A percentile compares a stretch with the other conserved stretches of the same genome.
Conservation (phyloP, 30 jellyfish, hydroid and myxozoan species). For the Chrysaora quinquecirrha region DNA sequence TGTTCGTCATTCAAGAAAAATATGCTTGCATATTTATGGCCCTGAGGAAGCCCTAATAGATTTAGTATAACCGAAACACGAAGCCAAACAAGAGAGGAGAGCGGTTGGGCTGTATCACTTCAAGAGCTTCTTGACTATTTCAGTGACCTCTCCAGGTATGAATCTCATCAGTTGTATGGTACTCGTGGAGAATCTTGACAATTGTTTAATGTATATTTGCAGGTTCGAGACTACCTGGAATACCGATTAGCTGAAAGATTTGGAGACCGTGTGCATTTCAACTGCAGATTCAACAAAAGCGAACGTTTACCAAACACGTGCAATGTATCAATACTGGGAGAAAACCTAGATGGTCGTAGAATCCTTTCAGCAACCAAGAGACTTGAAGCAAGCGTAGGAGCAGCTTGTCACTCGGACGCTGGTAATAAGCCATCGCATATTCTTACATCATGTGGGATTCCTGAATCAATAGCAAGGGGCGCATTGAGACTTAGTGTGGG, state of each 20-base stretch:
- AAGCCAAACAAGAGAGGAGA: no score
- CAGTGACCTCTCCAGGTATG: no score
- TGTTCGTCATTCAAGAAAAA: no score
- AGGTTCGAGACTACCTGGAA: conserved; percentile 77
- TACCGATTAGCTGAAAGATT: conserved; percentile 47
- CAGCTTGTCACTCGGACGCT: conserved; percentile 93
- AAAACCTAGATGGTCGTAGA: conserved; percentile 66
- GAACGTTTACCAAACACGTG: conserved; percentile 89
- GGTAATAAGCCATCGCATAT: conserved; percentile 83
- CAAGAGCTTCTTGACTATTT: no score
- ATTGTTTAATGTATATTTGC: no score
- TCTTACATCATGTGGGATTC: conserved; percentile 83
- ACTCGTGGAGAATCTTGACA: no score
- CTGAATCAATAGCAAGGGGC: conserved; percentile 74
- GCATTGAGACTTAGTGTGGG: conserved; percentile 94
- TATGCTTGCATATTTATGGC: no score
- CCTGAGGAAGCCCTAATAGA: no score
- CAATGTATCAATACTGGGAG: conserved; percentile 75
- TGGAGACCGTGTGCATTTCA: conserved; percentile 45
- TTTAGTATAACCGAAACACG: no score
- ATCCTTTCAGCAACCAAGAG: conserved; percentile 42
- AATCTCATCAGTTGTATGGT: no score
- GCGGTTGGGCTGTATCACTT: no score
- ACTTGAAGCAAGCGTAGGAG: conserved; percentile 98
- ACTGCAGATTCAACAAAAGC: conserved; percentile 40